These are phyloP conservation scores for Austrolebias charrua DNA, from an alignment of 2,797 vertebrate species.

Conservation along the genomic window DNA sequence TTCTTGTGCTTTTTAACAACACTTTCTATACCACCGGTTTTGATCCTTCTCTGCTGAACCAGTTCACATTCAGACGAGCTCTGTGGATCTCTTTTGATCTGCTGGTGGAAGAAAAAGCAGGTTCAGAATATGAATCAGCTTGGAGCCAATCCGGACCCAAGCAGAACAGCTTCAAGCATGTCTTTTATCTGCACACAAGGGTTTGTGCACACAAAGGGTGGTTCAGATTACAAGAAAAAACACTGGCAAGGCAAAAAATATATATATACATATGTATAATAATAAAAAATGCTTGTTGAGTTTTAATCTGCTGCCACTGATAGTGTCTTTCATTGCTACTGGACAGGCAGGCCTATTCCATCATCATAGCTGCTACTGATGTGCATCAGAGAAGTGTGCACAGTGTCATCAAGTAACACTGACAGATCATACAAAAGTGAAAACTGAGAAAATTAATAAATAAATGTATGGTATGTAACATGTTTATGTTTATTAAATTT, in stretches of 20 bases:
- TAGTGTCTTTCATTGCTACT: conserved; percentile 15
- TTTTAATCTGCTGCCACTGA: conserved; percentile 39
- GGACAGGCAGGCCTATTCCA: conserved; percentile 27
- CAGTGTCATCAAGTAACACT: no score
- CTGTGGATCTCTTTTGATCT: conserved; percentile 68
- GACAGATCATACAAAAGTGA: no score
- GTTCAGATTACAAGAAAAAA: conserved; percentile 43
- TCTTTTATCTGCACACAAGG: conserved; percentile 53
- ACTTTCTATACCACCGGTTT: conserved; percentile 48
- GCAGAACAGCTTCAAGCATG: conserved; percentile 44
- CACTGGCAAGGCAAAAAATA: conserved; percentile 2
- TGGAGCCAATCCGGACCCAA: conserved; percentile 38
- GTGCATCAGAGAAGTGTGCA: background rate
- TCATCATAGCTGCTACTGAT: conserved; percentile 18
- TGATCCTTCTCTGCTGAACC: conserved; percentile 57
- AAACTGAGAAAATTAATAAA: no score
- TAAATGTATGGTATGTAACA: no score
- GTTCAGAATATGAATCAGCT: conserved; percentile 69
- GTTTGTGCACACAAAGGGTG: conserved; percentile 15
- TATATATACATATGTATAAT: no score
- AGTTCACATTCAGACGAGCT: conserved; percentile 66
- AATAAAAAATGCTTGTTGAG: conserved; percentile 38
- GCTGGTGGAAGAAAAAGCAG: conserved; percentile 46
- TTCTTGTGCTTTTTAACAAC: conserved; percentile 11
- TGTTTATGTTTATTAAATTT: no score